Percentiles rank a stretch among this genome's conserved stretches.
phyloP scores from a whole-genome alignment of 2,113 vertebrate genomes.

The Rattus rattus region DNA sequence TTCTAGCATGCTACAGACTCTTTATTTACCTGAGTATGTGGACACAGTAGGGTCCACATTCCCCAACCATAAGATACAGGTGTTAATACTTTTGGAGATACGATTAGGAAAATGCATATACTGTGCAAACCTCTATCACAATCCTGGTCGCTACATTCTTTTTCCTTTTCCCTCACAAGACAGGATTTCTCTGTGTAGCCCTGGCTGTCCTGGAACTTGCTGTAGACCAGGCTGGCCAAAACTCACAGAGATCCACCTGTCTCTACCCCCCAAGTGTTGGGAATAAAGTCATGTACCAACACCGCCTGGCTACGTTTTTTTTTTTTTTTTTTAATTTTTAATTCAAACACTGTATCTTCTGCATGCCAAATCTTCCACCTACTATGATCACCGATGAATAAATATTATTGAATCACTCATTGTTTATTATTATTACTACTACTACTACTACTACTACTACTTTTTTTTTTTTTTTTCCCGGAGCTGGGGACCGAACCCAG shows the following conservation, averaged over 20 bases:
- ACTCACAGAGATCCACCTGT: neutral
- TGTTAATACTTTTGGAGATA: neutral
- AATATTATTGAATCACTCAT: neutral
- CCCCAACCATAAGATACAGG: neutral
- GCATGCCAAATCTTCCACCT: neutral
- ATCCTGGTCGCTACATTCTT: neutral
- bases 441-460: too few relatives aligned
- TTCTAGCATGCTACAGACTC: neutral
- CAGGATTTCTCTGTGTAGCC: neutral
- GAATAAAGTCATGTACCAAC: neutral
- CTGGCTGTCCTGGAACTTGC: neutral
- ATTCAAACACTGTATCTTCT: conserved; percentile 9
- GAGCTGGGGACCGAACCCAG: too few relatives aligned
- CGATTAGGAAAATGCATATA: neutral
- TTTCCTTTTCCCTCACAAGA: neutral
- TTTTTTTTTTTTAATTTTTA: neutral
- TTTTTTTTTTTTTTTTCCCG: too few relatives aligned
- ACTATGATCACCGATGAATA: neutral
- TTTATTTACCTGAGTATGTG: neutral
- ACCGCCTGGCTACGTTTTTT: neutral
- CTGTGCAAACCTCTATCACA: neutral
- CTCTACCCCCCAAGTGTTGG: neutral
- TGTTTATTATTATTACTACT: too few relatives aligned
- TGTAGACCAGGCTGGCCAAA: neutral
- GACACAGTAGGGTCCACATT: conserved; percentile 11